Evolutionary conservation across 2,113 vertebrate species (phyloP).

Genomic region (Fregetta grallaria): DNA sequence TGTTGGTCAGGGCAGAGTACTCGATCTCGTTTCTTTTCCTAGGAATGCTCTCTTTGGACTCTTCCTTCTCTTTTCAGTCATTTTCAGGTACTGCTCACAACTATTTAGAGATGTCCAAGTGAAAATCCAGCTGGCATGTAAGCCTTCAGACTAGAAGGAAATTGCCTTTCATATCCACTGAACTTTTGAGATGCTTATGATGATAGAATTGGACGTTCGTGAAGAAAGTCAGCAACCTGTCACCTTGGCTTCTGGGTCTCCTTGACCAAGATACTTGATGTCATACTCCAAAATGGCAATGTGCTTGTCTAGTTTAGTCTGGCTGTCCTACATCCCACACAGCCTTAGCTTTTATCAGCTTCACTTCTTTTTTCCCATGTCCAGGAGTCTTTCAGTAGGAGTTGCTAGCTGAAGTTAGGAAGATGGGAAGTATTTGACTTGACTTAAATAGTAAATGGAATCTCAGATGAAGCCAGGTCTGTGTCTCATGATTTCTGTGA

Average conservation of each 20-base stretch:
- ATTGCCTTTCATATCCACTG: not conserved
- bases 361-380: not conserved
- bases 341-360: not conserved
- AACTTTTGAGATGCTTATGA: not conserved
- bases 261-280: not conserved
- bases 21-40: not conserved
- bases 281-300: not conserved
- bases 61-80: not conserved
- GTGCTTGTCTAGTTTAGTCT: not conserved
- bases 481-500: accelerated
- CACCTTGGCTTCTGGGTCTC: not conserved
- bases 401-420: not conserved
- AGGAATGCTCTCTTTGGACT: not conserved
- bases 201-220: not conserved
- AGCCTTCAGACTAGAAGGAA: not conserved
- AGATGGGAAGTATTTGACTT: not conserved
- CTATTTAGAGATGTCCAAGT: not conserved
- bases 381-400: not conserved
- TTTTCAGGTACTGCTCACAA: not conserved
- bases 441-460: not conserved
- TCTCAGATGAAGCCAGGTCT: not conserved
- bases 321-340: not conserved
- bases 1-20: not conserved
- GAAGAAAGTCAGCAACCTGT: not conserved
- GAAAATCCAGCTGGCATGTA: not conserved